Conservation (phyloP, 2,797 vertebrate species). For the Schizopygopsis malacanthus region DNA sequence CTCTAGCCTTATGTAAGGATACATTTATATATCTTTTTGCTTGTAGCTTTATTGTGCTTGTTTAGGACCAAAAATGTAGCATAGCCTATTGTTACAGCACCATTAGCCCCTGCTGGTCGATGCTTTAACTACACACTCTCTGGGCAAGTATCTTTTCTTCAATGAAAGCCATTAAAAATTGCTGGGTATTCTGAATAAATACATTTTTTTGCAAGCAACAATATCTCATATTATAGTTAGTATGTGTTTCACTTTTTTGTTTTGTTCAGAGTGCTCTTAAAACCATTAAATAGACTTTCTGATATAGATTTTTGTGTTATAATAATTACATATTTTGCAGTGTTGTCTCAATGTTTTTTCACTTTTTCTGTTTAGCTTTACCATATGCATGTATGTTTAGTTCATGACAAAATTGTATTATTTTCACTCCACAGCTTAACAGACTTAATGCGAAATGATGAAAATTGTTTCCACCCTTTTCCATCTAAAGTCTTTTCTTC, state of each 20-base stretch:
- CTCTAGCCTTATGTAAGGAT: not conserved
- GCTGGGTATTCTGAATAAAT: not conserved
- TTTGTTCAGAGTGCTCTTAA: not conserved
- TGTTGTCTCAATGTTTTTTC: not conserved
- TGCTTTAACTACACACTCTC: not conserved
- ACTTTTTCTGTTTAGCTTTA: not conserved
- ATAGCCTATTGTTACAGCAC: not conserved
- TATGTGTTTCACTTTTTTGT: not conserved
- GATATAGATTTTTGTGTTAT: not conserved
- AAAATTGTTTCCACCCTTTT: constrained; percentile 35
- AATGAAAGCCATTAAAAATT: no score
- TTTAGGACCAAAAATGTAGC: not conserved
- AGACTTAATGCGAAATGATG: constrained; percentile 11
- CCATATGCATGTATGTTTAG: not conserved
- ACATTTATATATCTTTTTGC: no score
- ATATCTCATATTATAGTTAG: not conserved
- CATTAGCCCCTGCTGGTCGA: not conserved
- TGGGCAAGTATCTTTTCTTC: not conserved
- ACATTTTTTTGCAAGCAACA: no score
- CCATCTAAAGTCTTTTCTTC: constrained; percentile 39
- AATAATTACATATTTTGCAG: not conserved
- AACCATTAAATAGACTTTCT: not conserved
- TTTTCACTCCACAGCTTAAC: constrained; percentile 42
- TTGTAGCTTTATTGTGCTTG: not conserved
- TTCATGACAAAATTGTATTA: not conserved